phyloP scores from a whole-genome alignment of 2,113 vertebrate species.

The Plecturocebus donacophilus region DNA sequence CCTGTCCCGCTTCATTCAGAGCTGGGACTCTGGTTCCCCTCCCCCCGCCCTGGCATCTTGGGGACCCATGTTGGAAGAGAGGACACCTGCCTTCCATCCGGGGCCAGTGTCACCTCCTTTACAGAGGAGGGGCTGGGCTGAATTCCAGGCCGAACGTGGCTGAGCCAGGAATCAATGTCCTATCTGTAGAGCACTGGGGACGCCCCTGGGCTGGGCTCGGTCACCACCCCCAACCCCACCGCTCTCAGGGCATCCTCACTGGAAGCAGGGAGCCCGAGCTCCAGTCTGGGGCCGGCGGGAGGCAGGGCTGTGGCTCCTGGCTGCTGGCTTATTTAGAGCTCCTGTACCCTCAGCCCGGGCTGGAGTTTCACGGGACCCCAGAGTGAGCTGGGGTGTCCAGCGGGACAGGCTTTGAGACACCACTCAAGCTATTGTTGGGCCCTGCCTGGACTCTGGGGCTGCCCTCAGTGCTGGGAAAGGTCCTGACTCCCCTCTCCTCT shows the following conservation, averaged over 20 bases:
- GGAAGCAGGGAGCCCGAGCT: neutral
- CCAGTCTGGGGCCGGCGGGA: neutral
- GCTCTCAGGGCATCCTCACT: no score
- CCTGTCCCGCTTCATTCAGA: neutral
- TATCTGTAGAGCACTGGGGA: neutral
- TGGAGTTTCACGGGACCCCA: no score
- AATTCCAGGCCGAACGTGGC: neutral
- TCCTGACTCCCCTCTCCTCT: no score
- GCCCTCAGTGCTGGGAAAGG: neutral
- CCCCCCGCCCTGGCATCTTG: neutral
- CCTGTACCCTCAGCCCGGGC: neutral
- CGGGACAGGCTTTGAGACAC: neutral
- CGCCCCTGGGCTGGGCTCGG: neutral
- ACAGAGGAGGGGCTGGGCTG: neutral
- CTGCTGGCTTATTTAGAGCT: neutral
- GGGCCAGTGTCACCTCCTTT: neutral
- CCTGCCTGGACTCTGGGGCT: no score
- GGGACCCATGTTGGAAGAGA: neutral
- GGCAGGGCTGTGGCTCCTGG: neutral
- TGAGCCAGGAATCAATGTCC: neutral
- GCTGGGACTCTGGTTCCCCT: neutral
- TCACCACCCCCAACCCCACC: fast-evolving
- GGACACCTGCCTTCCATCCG: neutral
- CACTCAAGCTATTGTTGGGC: neutral
- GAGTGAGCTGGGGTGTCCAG: neutral